Base-by-base conservation (phyloP, 1,140 invertebrate species). In the Heliothis virescens region DNA sequence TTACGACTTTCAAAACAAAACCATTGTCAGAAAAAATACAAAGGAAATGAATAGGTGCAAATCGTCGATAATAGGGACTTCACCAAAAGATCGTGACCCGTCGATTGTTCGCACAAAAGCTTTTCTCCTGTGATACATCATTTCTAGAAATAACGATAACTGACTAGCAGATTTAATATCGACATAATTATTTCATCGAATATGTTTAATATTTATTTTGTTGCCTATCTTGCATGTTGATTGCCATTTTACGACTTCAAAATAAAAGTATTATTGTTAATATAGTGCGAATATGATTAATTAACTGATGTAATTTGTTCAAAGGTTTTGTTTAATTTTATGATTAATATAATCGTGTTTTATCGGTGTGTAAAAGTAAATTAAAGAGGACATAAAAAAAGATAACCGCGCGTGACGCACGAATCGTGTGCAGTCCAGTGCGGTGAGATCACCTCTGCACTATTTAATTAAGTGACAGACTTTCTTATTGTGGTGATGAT, bases 241-340 rank as follows among this genome's bases (percentile, higher is more conserved):
- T 53, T 29, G 48, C 48, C 26, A 21, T 69, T 26, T 26, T 69
- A 52, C 21, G 65, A 69, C 48, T 26, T 69, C 1, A 52, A 63
- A 63, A 69, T 52, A 69, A 26, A 52, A 13, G 16, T 48, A 69
- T 69, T 69, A 69, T 67, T 69, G 26, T 69, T 69, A 69, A 69
- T 69, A 48, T 52, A 21, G 48, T 15, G 18, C 65, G 12, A 69
- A 69, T 69, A 52, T 69, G 65, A 69, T 69, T 69, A 69, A 69
- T 69, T 69, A 52, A 69, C 65, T 69, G 65, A 69, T 69, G 65
- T 69, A 69, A 69, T 69, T 69, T 69, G 65, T 69, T 26, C 48
- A 26, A 26, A 52, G 65, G 65, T 69, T 69, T 69, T 52, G 48
- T 69, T 53, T 69, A 15, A 53, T 47, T 52, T 69, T 69, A 9